A percentile compares a stretch with the other conserved stretches of the same genome.
Conservation (phyloP, 2,797 vertebrate genomes). For the Galago senegalensis region DNA sequence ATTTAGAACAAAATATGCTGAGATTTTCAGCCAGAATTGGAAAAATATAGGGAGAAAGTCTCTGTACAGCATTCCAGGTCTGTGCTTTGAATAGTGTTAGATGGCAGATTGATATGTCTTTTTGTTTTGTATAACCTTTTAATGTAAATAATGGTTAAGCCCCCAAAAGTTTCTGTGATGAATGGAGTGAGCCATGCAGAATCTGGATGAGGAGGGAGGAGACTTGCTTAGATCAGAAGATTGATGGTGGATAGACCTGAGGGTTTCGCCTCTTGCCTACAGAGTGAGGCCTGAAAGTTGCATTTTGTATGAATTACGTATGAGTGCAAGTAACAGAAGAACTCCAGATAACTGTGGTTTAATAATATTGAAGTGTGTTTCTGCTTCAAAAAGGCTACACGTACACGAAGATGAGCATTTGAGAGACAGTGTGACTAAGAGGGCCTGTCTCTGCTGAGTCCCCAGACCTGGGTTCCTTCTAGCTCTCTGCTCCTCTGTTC, state of each 20-base stretch:
- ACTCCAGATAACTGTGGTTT: background rate
- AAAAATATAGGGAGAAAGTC: background rate
- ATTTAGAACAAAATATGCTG: background rate
- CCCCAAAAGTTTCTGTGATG: background rate
- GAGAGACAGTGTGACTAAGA: background rate
- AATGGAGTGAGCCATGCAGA: background rate
- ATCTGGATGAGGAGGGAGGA: background rate
- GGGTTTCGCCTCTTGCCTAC: background rate
- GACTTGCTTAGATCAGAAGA: background rate
- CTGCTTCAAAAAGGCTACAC: background rate
- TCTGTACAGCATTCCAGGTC: background rate
- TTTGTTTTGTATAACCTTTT: background rate
- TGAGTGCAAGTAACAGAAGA: background rate
- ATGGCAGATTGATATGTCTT: background rate
- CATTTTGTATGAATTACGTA: background rate
- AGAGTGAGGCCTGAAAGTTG: background rate
- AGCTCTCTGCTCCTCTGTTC: background rate
- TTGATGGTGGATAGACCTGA: background rate
- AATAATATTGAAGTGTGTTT: conserved; percentile 22
- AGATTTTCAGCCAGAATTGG: conserved; percentile 22
- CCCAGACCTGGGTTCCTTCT: background rate
- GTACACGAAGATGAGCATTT: background rate
- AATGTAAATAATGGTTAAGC: background rate
- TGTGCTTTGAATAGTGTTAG: background rate
- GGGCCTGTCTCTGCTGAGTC: background rate